phyloP scores from a whole-genome alignment of 2,888 invertebrate genomes.

The Ferrisia virgata region DNA sequence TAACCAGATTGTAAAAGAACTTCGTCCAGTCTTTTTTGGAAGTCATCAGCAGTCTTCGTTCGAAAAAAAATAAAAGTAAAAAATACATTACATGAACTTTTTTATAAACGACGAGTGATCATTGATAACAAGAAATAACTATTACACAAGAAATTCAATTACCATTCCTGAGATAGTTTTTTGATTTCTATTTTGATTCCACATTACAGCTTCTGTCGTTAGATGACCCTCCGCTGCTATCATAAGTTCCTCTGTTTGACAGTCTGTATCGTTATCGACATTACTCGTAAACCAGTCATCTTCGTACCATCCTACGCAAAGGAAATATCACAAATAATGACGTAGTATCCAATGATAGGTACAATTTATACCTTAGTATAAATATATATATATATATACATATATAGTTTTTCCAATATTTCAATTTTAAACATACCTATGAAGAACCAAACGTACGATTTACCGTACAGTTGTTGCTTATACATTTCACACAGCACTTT shows the following conservation, averaged over 20 bases:
- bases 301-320: slow-evolving; percentile 83
- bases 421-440: slow-evolving; percentile 80
- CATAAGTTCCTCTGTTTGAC: slow-evolving; percentile 89
- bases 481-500: slow-evolving; percentile 95
- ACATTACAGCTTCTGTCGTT: slow-evolving; percentile 97
- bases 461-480: slow-evolving; percentile 88
- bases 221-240: slow-evolving; percentile 94
- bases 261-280: slow-evolving; percentile 64
- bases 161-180: slow-evolving; percentile 92
- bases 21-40: slow-evolving; percentile 78
- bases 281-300: slow-evolving; percentile 97
- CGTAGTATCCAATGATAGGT: neutral
- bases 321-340: neutral
- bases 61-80: neutral
- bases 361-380: too few species aligned
- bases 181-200: slow-evolving; percentile 89
- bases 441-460: slow-evolving; percentile 98
- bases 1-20: slow-evolving; percentile 76
- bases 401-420: too few species aligned
- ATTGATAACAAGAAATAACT: neutral
- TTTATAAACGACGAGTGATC: neutral
- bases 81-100: neutral
- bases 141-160: neutral
- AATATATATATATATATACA: too few species aligned
- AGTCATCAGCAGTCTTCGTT: slow-evolving; percentile 77